Base-by-base conservation (phyloP, 1,140 invertebrate genomes). In the Latrodectus geometricus region DNA sequence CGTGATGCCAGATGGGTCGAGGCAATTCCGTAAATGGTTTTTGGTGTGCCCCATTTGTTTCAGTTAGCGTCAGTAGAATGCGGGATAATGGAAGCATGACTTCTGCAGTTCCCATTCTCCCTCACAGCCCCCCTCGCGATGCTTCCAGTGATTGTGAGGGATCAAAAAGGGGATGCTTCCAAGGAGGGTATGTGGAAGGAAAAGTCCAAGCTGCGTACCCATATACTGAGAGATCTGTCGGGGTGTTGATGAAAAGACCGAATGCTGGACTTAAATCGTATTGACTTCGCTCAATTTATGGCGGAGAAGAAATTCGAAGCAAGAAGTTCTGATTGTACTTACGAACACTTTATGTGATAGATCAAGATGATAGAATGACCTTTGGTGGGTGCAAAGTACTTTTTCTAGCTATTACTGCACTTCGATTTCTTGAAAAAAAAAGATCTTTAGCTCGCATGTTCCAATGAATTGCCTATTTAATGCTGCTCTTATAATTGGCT, bases 1-100 rank as follows among this genome's bases (percentile, higher is more conserved):
- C 84, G 75, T 80, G 75, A 80, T 86, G 69, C 76, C 84, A 86
- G 84, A 86, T 86, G 84, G 84, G 84, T 86, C 84, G 84, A 86
- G 84, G 84, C 84, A 86, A 86, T 86, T 86, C 77, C 76, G 72
- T 79, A 86, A 86, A 86, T 86, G 84, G 84, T 78, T 79, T 79
- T 79, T 66, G 84, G 76, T 78, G 84, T 78, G 68, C 76, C 83
- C 83, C 77, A 86, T 86, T 86, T 86, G 84, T 86, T 86, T 86
- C 84, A 86, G 76, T 86, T 86, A 86, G 70, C 84, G 84, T 86
- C 84, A 86, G 76, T 65, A 48, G 77, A 80, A 72, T 56, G 56
- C 84, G 69, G 75, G 84, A 74, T 86, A 86, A 86, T 86, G 84
- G 84, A 78, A 86, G 77, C 75, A 78, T 86, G 76, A 78, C 84